Percentiles rank a stretch among this genome's conserved stretches.
These are phyloP conservation scores for Steinernema khuongi DNA, from an alignment of 1,140 invertebrate species.

Conservation along the genomic window DNA sequence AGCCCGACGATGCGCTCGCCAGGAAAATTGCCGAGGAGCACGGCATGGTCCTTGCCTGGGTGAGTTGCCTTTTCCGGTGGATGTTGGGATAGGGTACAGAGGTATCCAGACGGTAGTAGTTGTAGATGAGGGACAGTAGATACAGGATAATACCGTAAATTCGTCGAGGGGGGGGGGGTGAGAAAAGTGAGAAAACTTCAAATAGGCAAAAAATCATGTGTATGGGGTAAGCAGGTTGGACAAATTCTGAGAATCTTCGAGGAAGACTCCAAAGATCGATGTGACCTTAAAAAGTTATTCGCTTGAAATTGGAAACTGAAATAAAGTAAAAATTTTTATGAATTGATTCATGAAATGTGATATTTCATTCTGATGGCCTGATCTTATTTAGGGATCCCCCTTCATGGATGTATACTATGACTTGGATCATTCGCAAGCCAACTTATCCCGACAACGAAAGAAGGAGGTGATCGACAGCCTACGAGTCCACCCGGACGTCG, in stretches of 20 bases:
- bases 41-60: conserved; percentile 51
- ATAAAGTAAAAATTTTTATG: too few species aligned
- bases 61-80: conserved; percentile 25
- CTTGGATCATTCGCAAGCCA: conserved; percentile 38
- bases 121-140: too few species aligned
- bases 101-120: too few species aligned
- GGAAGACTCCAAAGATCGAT: neutral
- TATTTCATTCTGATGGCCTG: conserved; percentile 17
- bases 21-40: conserved; percentile 50
- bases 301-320: too few species aligned
- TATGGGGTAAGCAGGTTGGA: neutral
- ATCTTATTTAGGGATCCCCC: conserved; percentile 41
- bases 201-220: neutral
- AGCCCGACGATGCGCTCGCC: conserved; percentile 53
- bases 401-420: conserved; percentile 55
- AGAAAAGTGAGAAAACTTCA: too few species aligned
- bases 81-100: too few species aligned
- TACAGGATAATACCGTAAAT: too few species aligned
- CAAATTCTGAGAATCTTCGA: neutral
- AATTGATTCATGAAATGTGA: neutral
- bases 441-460: conserved; percentile 34
- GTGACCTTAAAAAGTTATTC: neutral
- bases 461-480: conserved; percentile 32
- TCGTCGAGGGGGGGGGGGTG: too few species aligned
- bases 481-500: conserved; percentile 65